These are phyloP conservation scores for Loripinus fragilis DNA, from an alignment of 2,888 invertebrate species.

Conservation along the genomic window DNA sequence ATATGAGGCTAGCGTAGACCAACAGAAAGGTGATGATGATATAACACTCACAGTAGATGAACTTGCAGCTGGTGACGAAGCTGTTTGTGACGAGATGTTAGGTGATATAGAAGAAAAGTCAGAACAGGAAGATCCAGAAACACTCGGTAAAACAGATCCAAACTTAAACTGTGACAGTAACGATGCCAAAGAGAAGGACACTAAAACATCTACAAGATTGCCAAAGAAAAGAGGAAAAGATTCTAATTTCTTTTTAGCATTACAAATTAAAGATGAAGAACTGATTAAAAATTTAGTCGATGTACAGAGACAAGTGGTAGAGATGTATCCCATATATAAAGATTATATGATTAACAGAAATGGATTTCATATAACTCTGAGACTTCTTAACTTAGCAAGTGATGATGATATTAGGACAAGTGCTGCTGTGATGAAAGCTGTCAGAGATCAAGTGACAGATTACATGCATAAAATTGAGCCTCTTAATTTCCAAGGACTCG, in stretches of 20 bases:
- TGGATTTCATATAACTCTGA: slow-evolving; percentile 83
- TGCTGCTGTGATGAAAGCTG: slow-evolving; percentile 63
- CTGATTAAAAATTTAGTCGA: slow-evolving; percentile 68
- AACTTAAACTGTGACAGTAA: neutral
- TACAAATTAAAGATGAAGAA: slow-evolving; percentile 77
- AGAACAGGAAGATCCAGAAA: slow-evolving; percentile 61
- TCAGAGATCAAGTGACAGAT: slow-evolving; percentile 59
- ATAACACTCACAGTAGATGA: slow-evolving; percentile 8
- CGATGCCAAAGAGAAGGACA: neutral
- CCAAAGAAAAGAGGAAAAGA: slow-evolving; percentile 10
- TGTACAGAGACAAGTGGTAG: slow-evolving; percentile 78
- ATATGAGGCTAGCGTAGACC: slow-evolving; percentile 51
- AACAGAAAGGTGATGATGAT: slow-evolving; percentile 11
- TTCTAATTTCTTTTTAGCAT: slow-evolving; percentile 81
- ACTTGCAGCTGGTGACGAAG: slow-evolving; percentile 25
- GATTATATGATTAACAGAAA: slow-evolving; percentile 77
- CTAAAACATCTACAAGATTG: neutral
- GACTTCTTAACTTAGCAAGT: slow-evolving; percentile 80
- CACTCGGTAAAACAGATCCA: slow-evolving; percentile 27
- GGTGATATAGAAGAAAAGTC: slow-evolving; percentile 41
- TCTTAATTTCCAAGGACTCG: slow-evolving; percentile 76
- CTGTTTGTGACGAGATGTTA: neutral
- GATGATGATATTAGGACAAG: slow-evolving; percentile 70
- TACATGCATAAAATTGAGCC: slow-evolving; percentile 58
- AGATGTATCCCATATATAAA: slow-evolving; percentile 76